Evolutionary conservation across 2,113 vertebrate genomes (phyloP).

Genomic region (Chloroceryle aenea): DNA sequence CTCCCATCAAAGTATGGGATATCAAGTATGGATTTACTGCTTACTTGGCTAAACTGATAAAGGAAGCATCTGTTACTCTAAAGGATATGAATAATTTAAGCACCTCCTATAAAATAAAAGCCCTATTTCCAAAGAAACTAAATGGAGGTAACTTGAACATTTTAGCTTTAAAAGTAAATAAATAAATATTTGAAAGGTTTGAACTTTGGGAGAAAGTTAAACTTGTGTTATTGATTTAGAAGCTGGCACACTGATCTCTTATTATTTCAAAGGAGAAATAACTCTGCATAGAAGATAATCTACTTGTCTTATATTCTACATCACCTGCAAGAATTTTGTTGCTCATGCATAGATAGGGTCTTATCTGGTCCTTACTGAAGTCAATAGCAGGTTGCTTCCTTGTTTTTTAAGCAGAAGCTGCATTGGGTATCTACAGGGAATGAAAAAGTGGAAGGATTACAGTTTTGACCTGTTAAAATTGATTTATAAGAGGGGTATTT

Average conservation of each 20-base stretch:
- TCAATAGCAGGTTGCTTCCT: constrained; percentile 26
- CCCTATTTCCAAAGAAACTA: background rate
- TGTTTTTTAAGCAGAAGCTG: constrained; percentile 50
- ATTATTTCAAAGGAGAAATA: constrained; percentile 39
- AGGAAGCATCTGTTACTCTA: background rate
- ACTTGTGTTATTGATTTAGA: background rate
- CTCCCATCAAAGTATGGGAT: background rate
- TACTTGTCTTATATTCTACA: constrained; percentile 7
- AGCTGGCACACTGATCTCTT: background rate
- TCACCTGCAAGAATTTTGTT: constrained; percentile 32
- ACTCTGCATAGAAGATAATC: constrained; percentile 9
- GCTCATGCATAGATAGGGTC: background rate
- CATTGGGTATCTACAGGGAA: background rate
- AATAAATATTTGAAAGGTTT: background rate
- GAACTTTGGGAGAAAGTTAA: constrained; percentile 22
- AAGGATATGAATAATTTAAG: background rate
- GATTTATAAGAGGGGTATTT: constrained; percentile 35
- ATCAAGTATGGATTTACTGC: background rate
- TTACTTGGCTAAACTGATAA: background rate
- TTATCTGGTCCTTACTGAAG: constrained; percentile 44
- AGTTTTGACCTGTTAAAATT: constrained; percentile 54
- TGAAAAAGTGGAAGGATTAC: constrained; percentile 33
- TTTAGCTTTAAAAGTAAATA: background rate
- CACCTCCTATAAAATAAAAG: background rate
- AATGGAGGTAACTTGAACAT: background rate